These are phyloP conservation scores for Spermophilus dauricus DNA, from an alignment of 2,113 vertebrate genomes.

Conservation along the genomic window DNA sequence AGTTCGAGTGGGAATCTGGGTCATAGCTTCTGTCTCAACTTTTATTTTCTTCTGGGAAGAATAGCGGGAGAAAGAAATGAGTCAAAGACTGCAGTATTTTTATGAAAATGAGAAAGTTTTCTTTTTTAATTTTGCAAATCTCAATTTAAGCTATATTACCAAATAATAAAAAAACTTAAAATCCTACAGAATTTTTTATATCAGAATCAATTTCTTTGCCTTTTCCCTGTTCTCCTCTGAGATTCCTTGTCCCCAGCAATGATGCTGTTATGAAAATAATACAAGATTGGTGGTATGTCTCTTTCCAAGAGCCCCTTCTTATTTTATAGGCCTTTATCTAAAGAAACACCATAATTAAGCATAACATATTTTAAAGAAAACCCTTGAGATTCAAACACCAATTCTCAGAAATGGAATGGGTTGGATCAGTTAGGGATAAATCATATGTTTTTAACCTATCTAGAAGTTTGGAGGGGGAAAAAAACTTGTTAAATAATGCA, in stretches of 20 bases:
- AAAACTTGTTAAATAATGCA: constrained; percentile 34
- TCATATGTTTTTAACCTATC: neutral
- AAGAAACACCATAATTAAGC: neutral
- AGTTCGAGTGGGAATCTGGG: constrained; percentile 71
- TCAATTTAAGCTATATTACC: neutral
- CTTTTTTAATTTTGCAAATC: neutral
- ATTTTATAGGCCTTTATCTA: neutral
- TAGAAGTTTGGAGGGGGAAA: neutral
- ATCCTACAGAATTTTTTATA: neutral
- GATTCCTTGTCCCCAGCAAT: neutral
- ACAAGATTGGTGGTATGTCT: neutral
- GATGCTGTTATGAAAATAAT: neutral
- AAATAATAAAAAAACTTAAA: constrained; percentile 12
- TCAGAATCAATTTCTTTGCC: neutral
- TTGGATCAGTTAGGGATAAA: constrained; percentile 34
- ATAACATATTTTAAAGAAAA: neutral
- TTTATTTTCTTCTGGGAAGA: constrained; percentile 76
- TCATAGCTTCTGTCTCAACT: constrained; percentile 67
- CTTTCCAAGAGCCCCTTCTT: neutral
- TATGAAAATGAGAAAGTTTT: neutral
- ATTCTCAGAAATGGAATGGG: neutral
- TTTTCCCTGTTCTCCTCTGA: neutral
- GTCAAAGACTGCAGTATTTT: neutral
- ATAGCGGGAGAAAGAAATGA: constrained; percentile 6
- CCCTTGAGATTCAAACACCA: constrained; percentile 19